Evolutionary conservation across 2,797 vertebrate species (phyloP), one percentile per base, ranked within the genome.

Genomic region (Hylomyscus alleni): DNA sequence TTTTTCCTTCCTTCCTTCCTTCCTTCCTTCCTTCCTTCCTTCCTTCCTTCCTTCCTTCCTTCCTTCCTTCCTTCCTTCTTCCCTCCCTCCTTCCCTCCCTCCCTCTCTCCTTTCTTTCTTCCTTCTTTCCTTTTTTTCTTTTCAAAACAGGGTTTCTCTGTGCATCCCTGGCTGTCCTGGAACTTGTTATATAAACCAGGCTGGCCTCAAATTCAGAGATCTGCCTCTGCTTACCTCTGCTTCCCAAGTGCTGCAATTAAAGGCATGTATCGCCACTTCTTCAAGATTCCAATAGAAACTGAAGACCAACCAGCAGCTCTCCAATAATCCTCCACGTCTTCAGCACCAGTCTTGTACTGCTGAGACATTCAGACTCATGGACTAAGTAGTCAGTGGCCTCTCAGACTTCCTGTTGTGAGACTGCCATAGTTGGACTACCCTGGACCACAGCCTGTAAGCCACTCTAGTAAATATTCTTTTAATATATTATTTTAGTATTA

Each of bases 31-130:
- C 26, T 29, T 29, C 26, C 10, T 29, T 29, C 26, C 26, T 65
- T 11, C 31, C 29, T n/a, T 3, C 17, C 34, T 17, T 19, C 15
- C 31, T 37, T 20, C 8, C 12, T 72, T 7, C 7, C 12, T 37
- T 7, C 15, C 13, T n/a, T n/a, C 34, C 67, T n/a, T n/a, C 14
- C 34, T 15, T 69, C 12, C 1, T 69, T 3, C 1, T 69, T 37
- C 7, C 69, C 19, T 37, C 31, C n/a, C 8, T 40, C 17, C 17
- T 19, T 73, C 4, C 19, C 11, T 75, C 20, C 17, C 11, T 24
- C 20, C 34, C 24, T 20, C 3, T 2, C 11, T 9, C 4, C 4
- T 15, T n/a, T 6, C 29, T 4, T 10, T 3, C 60, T 8, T n/a
- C 6, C 12, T 6, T 29, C 14, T 6, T 31, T 11, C 13, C 19